These are phyloP conservation scores for Augochlora pura DNA, from an alignment of 1,140 invertebrate genomes.

Conservation along the genomic window DNA sequence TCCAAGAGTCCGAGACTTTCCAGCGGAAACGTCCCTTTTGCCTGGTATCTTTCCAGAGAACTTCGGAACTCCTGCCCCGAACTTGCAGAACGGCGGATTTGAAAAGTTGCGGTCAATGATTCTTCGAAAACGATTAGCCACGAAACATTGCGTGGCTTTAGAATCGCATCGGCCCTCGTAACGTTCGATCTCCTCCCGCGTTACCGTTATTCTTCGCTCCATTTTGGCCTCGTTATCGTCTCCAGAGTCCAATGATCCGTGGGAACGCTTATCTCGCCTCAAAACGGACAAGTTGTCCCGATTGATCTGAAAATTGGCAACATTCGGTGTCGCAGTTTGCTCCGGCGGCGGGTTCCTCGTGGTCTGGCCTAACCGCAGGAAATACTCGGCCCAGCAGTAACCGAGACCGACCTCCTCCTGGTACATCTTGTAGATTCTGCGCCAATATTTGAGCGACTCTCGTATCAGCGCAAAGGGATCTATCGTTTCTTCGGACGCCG, in stretches of 20 bases:
- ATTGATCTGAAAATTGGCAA: not conserved
- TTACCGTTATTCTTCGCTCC: too few species aligned
- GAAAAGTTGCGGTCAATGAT: not conserved
- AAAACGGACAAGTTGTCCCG: too few species aligned
- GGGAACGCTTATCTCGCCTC: too few species aligned
- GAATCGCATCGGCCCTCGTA: too few species aligned
- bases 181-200: too few species aligned
- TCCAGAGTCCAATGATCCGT: too few species aligned
- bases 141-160: not conserved
- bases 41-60: not conserved
- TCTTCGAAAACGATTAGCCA: not conserved
- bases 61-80: not conserved
- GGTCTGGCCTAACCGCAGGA: conserved; percentile 8
- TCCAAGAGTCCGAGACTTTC: not conserved
- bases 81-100: not conserved
- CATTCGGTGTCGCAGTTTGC: too few species aligned
- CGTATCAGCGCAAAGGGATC: conserved; percentile 24
- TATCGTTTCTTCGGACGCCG: conserved; percentile 12
- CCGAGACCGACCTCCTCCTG: conserved; percentile 56
- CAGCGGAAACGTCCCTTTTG: not conserved
- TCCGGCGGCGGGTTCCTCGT: not conserved
- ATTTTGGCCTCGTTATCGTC: too few species aligned
- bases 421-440: conserved; percentile 51
- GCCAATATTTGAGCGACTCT: conserved; percentile 54
- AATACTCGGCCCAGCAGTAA: conserved; percentile 60